phyloP scores from a whole-genome alignment of 2,113 vertebrate genomes.

The Phalacrocorax carbo region DNA sequence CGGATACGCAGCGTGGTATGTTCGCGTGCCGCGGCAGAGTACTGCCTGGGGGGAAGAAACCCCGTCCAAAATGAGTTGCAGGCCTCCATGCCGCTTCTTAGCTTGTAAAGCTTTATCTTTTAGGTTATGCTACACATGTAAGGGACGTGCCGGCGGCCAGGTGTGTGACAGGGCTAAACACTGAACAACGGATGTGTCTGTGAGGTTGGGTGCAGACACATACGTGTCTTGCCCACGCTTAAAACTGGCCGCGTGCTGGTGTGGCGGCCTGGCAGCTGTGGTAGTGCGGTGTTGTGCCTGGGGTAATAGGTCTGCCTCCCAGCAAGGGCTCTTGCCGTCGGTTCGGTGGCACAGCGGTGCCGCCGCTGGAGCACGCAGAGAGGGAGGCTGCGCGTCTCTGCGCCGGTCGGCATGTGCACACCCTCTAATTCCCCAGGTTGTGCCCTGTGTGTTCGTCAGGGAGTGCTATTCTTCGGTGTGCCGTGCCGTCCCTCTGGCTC shows the following conservation, averaged over 20 bases:
- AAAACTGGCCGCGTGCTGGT: neutral
- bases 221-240: accelerated
- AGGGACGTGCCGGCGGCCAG: neutral
- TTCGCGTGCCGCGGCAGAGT: neutral
- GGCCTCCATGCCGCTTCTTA: neutral
- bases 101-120: neutral
- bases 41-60: neutral
- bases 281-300: neutral
- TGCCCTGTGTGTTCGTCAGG: too few species aligned
- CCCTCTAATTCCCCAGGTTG: neutral
- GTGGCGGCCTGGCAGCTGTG: neutral
- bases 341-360: neutral
- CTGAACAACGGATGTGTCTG: neutral
- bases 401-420: accelerated
- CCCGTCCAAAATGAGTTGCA: neutral
- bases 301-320: neutral
- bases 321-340: neutral
- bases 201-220: neutral
- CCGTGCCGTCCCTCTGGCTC: neutral
- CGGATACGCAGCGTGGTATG: accelerated
- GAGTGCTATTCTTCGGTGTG: too few species aligned
- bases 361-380: neutral
- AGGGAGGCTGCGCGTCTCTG: neutral
- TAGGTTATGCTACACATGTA: neutral
- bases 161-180: neutral